These are phyloP conservation scores for Sepioteuthis lessoniana DNA, from an alignment of 2,888 invertebrate species.

Conservation along the genomic window DNA sequence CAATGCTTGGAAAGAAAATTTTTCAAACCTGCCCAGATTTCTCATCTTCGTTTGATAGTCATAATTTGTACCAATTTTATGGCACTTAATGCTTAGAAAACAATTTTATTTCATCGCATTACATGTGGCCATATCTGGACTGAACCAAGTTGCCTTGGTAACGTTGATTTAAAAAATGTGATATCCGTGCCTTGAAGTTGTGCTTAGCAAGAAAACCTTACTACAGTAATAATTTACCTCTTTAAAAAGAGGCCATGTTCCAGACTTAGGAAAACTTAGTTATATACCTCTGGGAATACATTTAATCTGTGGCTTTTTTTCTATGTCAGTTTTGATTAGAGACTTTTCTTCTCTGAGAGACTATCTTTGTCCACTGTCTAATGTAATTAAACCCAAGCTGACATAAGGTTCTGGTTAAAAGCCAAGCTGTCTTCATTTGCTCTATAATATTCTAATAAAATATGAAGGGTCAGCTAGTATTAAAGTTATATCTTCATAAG, in stretches of 20 bases:
- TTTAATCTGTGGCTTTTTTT: background rate
- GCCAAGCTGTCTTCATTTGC: background rate
- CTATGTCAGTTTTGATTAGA: background rate
- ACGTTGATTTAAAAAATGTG: too few relatives aligned
- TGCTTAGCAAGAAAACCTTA: too few relatives aligned
- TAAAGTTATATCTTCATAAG: background rate
- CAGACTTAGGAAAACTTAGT: background rate
- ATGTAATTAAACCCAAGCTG: background rate
- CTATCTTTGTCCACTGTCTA: slow-evolving; percentile 18
- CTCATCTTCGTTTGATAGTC: too few relatives aligned
- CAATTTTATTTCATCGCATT: too few relatives aligned
- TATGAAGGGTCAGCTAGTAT: background rate
- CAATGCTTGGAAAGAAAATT: too few relatives aligned
- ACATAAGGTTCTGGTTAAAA: background rate
- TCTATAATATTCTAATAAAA: background rate
- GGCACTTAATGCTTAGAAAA: too few relatives aligned
- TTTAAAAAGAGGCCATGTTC: background rate
- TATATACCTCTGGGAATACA: background rate
- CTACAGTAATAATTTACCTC: background rate
- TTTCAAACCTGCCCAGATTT: too few relatives aligned
- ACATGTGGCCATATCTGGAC: too few relatives aligned
- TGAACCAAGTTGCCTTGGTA: too few relatives aligned
- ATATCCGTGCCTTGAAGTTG: too few relatives aligned
- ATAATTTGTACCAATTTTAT: too few relatives aligned
- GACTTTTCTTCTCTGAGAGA: background rate